A percentile compares a stretch with the other conserved stretches of the same genome.
phyloP scores from a whole-genome alignment of 2,113 vertebrate genomes.

The Pituophis catenifer region DNA sequence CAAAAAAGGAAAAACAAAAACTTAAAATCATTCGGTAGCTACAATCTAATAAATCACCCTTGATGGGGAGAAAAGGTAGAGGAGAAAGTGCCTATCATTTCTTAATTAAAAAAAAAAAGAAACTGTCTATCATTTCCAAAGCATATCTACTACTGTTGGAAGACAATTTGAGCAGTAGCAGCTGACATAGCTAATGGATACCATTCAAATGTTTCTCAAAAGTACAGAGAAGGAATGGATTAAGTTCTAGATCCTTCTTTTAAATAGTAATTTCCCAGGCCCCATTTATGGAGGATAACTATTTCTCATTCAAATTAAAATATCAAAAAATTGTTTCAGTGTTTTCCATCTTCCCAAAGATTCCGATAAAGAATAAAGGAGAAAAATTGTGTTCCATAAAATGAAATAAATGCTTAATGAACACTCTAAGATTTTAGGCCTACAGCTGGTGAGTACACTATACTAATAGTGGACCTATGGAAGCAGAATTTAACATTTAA shows the following conservation, averaged over 20 bases:
- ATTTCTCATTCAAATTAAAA: neutral
- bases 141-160: neutral
- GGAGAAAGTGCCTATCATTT: neutral
- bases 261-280: neutral
- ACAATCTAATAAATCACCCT: neutral
- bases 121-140: neutral
- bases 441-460: neutral
- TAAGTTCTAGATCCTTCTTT: neutral
- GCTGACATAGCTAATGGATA: neutral
- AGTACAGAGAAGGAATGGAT: neutral
- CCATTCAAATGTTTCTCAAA: neutral
- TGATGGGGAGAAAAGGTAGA: neutral
- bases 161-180: neutral
- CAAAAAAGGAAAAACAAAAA: neutral
- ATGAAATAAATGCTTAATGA: neutral
- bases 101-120: neutral
- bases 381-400: neutral
- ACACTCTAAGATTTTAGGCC: neutral
- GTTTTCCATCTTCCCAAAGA: neutral
- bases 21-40: neutral
- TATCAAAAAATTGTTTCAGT: neutral
- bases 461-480: neutral
- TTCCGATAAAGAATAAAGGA: neutral
- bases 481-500: neutral
- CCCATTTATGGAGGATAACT: neutral